Percentiles rank a stretch among this genome's conserved stretches.
Evolutionary conservation across 1,140 invertebrate species (phyloP).

Genomic region (Drosophila pallidifrons): DNA sequence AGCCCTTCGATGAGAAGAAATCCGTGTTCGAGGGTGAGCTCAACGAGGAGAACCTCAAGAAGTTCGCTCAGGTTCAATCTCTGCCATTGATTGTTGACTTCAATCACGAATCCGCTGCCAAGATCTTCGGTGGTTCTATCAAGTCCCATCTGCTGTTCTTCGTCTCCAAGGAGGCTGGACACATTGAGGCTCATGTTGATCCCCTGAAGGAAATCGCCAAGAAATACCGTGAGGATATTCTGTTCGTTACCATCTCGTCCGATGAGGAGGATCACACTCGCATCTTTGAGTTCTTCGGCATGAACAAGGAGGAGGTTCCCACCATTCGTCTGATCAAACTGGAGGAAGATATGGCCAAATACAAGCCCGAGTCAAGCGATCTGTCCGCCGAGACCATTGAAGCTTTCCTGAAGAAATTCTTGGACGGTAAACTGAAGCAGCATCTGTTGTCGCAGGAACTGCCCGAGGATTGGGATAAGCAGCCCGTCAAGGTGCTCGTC

Average conservation of each 20-base stretch:
- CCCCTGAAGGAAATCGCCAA: constrained; percentile 92
- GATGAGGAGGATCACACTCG: constrained; percentile 98
- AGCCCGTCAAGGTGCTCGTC: constrained; percentile 97
- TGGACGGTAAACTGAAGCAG: constrained; percentile 97
- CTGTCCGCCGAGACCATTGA: constrained; percentile 91
- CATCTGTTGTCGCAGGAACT: constrained; percentile 97
- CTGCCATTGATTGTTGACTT: constrained; percentile 98
- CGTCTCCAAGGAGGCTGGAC: constrained; percentile 94
- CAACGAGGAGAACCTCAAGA: constrained; percentile 89
- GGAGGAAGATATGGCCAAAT: constrained; percentile 99
- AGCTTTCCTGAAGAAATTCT: constrained; percentile 94
- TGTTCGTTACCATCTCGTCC: constrained; percentile 98
- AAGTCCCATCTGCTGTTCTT: constrained; percentile 98
- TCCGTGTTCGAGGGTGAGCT: constrained; percentile 91
- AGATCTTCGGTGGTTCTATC: constrained; percentile 99
- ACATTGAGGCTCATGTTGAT: constrained; percentile 92
- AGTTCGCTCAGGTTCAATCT: constrained; percentile 94
- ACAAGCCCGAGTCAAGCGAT: constrained; percentile 94
- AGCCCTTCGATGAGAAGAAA: constrained; percentile 97
- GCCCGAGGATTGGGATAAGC: constrained; percentile 98
- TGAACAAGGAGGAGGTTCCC: constrained; percentile 96
- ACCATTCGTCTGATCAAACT: constrained; percentile 96
- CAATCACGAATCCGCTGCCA: constrained; percentile 97
- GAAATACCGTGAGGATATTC: constrained; percentile 95
- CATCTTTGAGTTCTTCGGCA: constrained; percentile 99